These are phyloP conservation scores for Sicus ferrugineus DNA, from an alignment of 2,888 invertebrate genomes.

Conservation along the genomic window DNA sequence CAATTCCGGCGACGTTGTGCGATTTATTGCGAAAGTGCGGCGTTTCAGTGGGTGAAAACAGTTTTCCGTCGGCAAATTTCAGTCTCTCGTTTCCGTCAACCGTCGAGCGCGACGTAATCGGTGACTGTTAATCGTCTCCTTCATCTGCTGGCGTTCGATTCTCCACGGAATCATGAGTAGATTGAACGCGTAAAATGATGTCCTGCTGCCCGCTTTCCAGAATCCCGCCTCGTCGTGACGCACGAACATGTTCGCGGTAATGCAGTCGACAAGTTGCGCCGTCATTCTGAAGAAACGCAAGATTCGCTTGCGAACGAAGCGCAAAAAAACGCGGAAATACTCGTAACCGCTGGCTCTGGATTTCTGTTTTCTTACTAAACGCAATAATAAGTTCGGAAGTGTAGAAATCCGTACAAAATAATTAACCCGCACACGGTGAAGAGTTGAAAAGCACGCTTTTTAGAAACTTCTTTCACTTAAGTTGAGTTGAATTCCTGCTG, in stretches of 20 bases:
- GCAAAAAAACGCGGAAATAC: constrained; percentile 62
- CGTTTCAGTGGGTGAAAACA: not conserved
- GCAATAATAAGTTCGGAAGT: too few species aligned
- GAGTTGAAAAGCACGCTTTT: too few species aligned
- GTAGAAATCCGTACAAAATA: too few species aligned
- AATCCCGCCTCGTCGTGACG: constrained; percentile 48
- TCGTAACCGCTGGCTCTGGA: constrained; percentile 46
- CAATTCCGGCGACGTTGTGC: not conserved
- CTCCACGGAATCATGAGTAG: too few species aligned
- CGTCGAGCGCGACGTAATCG: not conserved
- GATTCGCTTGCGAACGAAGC: constrained; percentile 59
- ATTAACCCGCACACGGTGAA: too few species aligned
- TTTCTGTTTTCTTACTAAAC: not conserved
- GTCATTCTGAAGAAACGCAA: constrained; percentile 61
- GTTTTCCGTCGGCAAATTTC: constrained; percentile 40
- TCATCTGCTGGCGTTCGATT: too few species aligned
- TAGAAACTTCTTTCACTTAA: too few species aligned
- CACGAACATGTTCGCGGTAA: constrained; percentile 63
- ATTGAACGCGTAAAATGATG: too few species aligned
- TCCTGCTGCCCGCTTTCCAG: constrained; percentile 44
- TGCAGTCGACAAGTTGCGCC: constrained; percentile 55
- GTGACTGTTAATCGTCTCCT: not conserved
- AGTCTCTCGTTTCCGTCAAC: not conserved
- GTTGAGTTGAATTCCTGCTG: too few species aligned
- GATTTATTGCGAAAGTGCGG: not conserved